These are phyloP conservation scores for Megastigmus dorsalis DNA, from an alignment of 2,888 invertebrate genomes.

Conservation along the genomic window DNA sequence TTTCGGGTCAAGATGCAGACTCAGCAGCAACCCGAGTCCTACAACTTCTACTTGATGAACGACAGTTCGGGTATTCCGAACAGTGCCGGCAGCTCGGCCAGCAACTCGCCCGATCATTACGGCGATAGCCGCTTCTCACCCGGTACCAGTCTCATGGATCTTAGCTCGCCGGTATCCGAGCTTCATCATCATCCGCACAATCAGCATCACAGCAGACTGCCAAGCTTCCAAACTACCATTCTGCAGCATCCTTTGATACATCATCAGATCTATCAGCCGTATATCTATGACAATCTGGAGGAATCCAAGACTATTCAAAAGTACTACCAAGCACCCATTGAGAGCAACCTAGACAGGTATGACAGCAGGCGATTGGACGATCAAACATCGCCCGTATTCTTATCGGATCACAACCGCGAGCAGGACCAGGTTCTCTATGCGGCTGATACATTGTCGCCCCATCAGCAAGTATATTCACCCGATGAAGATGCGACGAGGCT, in stretches of 20 bases:
- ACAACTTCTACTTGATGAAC: constrained; percentile 59
- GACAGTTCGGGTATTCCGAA: constrained; percentile 68
- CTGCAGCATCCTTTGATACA: constrained; percentile 46
- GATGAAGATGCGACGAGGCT: background rate
- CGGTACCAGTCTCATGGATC: constrained; percentile 63
- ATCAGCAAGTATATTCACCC: constrained; percentile 56
- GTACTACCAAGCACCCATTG: constrained; percentile 54
- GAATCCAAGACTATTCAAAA: constrained; percentile 50
- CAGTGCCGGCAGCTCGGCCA: constrained; percentile 68
- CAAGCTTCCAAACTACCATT: constrained; percentile 41
- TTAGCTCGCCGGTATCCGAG: constrained; percentile 46
- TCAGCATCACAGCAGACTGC: constrained; percentile 53
- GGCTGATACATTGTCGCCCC: constrained; percentile 60
- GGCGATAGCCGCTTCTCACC: constrained; percentile 67
- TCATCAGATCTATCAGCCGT: constrained; percentile 53
- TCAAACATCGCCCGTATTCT: constrained; percentile 61
- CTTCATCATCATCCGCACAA: constrained; percentile 60
- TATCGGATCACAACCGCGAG: constrained; percentile 66
- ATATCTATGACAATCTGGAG: constrained; percentile 60
- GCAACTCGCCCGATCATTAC: constrained; percentile 66
- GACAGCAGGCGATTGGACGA: constrained; percentile 55
- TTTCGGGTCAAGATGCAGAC: constrained; percentile 62
- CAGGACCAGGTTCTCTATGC: constrained; percentile 63
- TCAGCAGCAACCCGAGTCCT: constrained; percentile 52
- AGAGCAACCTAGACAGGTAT: constrained; percentile 39